A percentile compares a stretch with the other conserved stretches of the same genome.
Conservation (phyloP, 2,113 vertebrate genomes). For the Parotia lawesii region DNA sequence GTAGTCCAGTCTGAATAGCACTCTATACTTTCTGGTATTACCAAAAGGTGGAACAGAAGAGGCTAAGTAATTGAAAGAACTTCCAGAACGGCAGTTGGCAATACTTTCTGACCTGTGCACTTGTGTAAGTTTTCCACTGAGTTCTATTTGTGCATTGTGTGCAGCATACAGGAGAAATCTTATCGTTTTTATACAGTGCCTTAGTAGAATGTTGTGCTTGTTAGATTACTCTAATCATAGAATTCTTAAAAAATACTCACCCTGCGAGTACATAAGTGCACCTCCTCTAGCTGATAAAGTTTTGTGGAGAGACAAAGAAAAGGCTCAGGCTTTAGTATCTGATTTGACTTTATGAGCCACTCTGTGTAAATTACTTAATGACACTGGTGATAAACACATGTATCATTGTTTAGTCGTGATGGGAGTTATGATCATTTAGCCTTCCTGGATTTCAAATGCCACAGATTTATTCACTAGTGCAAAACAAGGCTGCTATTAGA, state of each 20-base stretch:
- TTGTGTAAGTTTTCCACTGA: not conserved
- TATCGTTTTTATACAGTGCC: not conserved
- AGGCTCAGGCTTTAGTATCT: not conserved
- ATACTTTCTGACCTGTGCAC: not conserved
- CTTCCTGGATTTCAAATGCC: not conserved
- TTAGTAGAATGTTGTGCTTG: not conserved
- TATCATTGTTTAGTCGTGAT: not conserved
- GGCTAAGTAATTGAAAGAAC: not conserved
- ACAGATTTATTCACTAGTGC: not conserved
- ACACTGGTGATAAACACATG: not conserved
- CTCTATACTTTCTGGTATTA: not conserved
- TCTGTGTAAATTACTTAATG: not conserved
- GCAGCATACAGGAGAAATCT: not conserved
- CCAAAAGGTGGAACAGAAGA: not conserved
- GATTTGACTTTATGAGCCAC: not conserved
- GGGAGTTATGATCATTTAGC: not conserved
- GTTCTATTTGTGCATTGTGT: not conserved
- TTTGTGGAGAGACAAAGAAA: not conserved
- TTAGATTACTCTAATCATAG: not conserved
- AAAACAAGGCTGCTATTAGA: not conserved
- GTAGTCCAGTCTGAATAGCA: not conserved
- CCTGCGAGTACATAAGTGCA: not conserved
- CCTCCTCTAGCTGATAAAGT: not conserved
- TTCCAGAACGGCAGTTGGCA: not conserved
- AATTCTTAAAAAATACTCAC: not conserved